A percentile compares a stretch with the other conserved stretches of the same genome.
Conservation (phyloP, 2,888 invertebrate genomes). For the Lottia scabra region DNA sequence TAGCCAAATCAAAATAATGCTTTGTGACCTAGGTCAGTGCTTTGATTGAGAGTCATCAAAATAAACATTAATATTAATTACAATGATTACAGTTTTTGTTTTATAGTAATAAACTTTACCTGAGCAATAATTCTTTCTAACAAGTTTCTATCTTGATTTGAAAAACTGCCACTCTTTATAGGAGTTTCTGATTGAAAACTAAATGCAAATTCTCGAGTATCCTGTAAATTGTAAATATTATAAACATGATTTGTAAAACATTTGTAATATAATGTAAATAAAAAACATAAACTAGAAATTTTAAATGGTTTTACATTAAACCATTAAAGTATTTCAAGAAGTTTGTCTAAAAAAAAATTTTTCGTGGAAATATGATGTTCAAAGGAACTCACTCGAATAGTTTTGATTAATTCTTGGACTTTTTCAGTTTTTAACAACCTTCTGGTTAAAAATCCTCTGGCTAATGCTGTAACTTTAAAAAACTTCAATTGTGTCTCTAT, state of each 20-base stretch:
- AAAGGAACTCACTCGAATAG: constrained; percentile 72
- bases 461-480: constrained; percentile 66
- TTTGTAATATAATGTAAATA: no score
- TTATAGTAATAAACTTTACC: constrained; percentile 38
- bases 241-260: no score
- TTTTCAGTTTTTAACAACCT: constrained; percentile 84
- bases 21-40: no score
- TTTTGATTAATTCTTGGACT: constrained; percentile 83
- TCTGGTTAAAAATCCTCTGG: constrained; percentile 83
- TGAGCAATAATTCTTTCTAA: constrained; percentile 79
- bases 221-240: constrained; percentile 69
- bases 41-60: no score
- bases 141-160: constrained; percentile 77
- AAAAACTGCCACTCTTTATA: constrained; percentile 57
- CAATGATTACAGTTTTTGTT: no score
- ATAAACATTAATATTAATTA: no score
- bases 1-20: no score
- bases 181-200: constrained; percentile 76
- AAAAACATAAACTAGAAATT: no score
- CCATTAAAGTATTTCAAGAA: no score
- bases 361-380: no score
- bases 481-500: constrained; percentile 58
- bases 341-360: no score
- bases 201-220: constrained; percentile 82
- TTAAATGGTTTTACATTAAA: no score